Evolutionary conservation across 2,888 invertebrate genomes (phyloP).

Genomic region (Magallana nippona): DNA sequence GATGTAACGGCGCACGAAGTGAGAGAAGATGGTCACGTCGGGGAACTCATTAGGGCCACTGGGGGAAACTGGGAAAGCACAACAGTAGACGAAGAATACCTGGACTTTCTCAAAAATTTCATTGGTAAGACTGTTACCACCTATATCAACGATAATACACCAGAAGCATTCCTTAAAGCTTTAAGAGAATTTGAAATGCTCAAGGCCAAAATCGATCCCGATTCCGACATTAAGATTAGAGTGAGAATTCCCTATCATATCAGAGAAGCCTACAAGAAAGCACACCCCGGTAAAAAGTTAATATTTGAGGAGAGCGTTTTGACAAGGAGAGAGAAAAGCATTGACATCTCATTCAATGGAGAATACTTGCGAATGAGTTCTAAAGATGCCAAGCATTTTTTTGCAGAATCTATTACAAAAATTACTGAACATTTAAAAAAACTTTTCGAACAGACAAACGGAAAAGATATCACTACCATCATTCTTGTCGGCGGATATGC

Average conservation of each 20-base stretch:
- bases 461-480: conserved; percentile 25
- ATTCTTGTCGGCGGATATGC: conserved; percentile 47
- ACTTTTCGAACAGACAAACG: background rate
- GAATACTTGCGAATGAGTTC: background rate
- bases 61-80: conserved; percentile 42
- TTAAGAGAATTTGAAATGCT: background rate
- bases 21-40: background rate
- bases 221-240: background rate
- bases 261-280: background rate
- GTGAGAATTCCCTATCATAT: background rate
- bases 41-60: conserved; percentile 25
- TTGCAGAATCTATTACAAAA: background rate
- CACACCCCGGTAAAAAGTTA: background rate
- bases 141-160: background rate
- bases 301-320: background rate
- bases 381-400: background rate
- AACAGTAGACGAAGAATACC: conserved; percentile 14
- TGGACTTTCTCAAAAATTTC: background rate
- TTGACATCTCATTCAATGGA: background rate
- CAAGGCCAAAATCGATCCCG: background rate
- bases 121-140: background rate
- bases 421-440: background rate
- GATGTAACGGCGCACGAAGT: conserved; percentile 45
- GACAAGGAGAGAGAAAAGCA: background rate
- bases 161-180: background rate